These are phyloP conservation scores for Torymus auratus DNA, from an alignment of 2,888 invertebrate species.

Conservation along the genomic window DNA sequence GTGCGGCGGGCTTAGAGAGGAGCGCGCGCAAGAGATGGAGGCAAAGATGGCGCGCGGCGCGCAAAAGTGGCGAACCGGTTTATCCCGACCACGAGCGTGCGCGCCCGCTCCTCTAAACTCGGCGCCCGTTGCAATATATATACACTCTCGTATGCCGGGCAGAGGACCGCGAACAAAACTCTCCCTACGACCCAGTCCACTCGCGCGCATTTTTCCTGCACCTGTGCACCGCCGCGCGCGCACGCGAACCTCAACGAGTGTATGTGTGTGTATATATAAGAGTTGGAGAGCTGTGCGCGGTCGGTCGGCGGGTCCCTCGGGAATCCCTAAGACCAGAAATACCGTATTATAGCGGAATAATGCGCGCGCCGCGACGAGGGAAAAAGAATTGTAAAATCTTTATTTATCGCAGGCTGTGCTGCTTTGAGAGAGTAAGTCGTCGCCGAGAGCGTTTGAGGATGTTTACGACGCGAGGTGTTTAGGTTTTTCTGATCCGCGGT, in stretches of 20 bases:
- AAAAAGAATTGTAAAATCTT: conserved; percentile 28
- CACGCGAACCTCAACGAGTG: not conserved
- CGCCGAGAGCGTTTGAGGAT: not conserved
- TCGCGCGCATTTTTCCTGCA: conserved; percentile 42
- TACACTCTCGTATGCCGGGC: not conserved
- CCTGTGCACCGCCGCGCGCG: conserved; percentile 22
- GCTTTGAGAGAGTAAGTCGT: not conserved
- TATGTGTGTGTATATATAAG: too few relatives aligned
- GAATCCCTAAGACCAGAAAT: conserved; percentile 27
- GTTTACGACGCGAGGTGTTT: not conserved
- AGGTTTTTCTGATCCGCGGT: not conserved
- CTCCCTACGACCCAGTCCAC: conserved; percentile 30
- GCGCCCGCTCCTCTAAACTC: conserved; percentile 60
- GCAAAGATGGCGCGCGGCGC: conserved; percentile 70
- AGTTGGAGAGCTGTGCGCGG: too few relatives aligned
- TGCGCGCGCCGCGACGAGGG: not conserved
- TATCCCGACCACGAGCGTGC: conserved; percentile 64
- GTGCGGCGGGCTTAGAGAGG: conserved; percentile 36
- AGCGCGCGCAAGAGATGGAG: conserved; percentile 66
- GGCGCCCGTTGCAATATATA: conserved; percentile 8
- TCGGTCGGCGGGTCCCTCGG: conserved; percentile 19
- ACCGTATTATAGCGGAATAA: conserved; percentile 37
- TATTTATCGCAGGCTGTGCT: not conserved
- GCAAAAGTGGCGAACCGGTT: conserved; percentile 34
- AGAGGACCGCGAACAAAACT: conserved; percentile 30